Evolutionary conservation across 1,140 invertebrate species (phyloP).

Genomic region (Archivesica marissinica): DNA sequence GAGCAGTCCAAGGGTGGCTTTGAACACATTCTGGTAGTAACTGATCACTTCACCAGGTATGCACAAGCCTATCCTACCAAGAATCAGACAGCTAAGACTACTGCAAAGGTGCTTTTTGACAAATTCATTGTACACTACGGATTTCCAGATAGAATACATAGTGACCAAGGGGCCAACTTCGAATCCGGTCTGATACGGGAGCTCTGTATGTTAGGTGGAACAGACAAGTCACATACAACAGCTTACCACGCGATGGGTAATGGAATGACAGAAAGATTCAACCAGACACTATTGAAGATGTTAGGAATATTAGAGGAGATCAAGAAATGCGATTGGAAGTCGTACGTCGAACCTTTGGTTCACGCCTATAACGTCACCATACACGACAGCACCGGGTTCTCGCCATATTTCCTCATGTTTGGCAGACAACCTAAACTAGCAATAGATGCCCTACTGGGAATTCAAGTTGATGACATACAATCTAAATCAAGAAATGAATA

Average conservation of each 20-base stretch:
- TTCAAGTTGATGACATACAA: too few relatives aligned
- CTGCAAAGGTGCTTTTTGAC: conserved; percentile 40
- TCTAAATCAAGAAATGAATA: too few relatives aligned
- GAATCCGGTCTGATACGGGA: conserved; percentile 47
- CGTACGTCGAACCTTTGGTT: conserved; percentile 11
- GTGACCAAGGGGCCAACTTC: conserved; percentile 32
- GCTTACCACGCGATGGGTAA: conserved; percentile 22
- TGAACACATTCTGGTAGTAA: conserved; percentile 39
- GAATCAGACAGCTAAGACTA: conserved; percentile 53
- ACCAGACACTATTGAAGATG: conserved; percentile 44
- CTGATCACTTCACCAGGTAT: conserved; percentile 54
- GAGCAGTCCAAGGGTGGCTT: conserved; percentile 51
- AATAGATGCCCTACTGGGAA: too few relatives aligned
- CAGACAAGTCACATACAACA: conserved; percentile 24
- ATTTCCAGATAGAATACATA: neutral
- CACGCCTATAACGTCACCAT: conserved; percentile 53
- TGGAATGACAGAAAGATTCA: conserved; percentile 41
- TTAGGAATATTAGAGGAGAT: conserved; percentile 35
- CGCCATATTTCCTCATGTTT: too few relatives aligned
- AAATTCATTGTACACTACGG: conserved; percentile 29
- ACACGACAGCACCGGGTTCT: too few relatives aligned
- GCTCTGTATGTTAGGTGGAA: conserved; percentile 31
- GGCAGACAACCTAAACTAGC: too few relatives aligned
- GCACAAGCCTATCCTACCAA: conserved; percentile 10
- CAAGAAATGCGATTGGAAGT: conserved; percentile 47